phyloP scores from a whole-genome alignment of 2,888 invertebrate genomes.

The Apocheima hispidaria region DNA sequence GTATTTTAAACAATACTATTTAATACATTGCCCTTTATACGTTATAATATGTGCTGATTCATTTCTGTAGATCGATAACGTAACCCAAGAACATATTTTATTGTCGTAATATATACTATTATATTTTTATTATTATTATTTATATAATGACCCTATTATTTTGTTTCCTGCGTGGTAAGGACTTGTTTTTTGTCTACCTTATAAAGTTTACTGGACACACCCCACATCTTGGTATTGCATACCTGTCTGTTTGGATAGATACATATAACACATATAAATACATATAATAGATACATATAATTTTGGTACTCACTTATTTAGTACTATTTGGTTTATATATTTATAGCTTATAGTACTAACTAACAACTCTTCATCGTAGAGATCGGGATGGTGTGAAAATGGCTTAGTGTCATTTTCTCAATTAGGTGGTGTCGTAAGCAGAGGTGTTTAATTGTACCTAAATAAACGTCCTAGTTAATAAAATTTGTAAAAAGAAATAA shows the following conservation, averaged over 20 bases:
- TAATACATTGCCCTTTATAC: too few relatives aligned
- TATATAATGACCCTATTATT: not conserved
- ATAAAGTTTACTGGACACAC: not conserved
- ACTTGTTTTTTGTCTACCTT: not conserved
- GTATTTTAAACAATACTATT: too few relatives aligned
- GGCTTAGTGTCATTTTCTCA: conserved; percentile 24
- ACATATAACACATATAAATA: not conserved
- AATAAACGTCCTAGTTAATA: conserved; percentile 38
- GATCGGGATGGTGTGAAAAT: conserved; percentile 12
- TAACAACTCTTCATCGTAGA: not conserved
- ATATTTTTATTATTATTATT: not conserved
- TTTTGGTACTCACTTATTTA: not conserved
- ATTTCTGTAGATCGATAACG: too few relatives aligned
- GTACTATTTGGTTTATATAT: not conserved
- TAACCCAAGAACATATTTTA: too few relatives aligned
- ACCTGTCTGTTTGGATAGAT: not conserved
- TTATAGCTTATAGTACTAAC: not conserved
- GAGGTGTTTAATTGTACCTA: conserved; percentile 56
- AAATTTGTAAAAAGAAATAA: conserved; percentile 77
- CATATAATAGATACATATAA: not conserved
- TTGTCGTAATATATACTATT: too few relatives aligned
- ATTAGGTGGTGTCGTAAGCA: conserved; percentile 51
- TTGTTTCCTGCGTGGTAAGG: too few relatives aligned
- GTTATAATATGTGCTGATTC: too few relatives aligned
- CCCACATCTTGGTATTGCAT: not conserved